These are phyloP conservation scores for Hirudinaria manillensis DNA, from an alignment of 2,888 invertebrate species.

Conservation along the genomic window DNA sequence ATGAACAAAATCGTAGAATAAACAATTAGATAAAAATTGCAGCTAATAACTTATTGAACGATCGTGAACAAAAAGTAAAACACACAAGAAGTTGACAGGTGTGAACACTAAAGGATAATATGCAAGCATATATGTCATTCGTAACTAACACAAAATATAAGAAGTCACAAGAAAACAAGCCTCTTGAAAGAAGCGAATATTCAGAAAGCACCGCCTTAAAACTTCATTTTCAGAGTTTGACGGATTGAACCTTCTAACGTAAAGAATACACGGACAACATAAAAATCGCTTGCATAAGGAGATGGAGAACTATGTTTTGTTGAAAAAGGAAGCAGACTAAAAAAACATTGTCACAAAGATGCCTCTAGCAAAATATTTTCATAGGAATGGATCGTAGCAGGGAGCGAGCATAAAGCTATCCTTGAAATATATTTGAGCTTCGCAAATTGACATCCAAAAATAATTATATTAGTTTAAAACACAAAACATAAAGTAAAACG, in stretches of 20 bases:
- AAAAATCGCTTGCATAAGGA: neutral
- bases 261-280: neutral
- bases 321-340: neutral
- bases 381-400: neutral
- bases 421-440: neutral
- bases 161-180: neutral
- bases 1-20: no score
- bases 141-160: no score
- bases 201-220: neutral
- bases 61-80: no score
- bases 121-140: no score
- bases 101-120: no score
- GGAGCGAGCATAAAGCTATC: constrained; percentile 4
- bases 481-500: constrained; percentile 4
- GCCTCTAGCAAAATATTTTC: neutral
- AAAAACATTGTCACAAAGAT: constrained; percentile 6
- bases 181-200: neutral
- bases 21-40: no score
- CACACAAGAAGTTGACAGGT: no score
- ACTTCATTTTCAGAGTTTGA: constrained; percentile 2
- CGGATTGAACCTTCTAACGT: no score
- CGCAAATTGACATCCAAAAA: constrained; percentile 6
- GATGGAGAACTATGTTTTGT: neutral
- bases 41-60: no score
- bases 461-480: neutral